Conservation (phyloP, 2,888 invertebrate genomes). For the Punctoribates punctum region DNA sequence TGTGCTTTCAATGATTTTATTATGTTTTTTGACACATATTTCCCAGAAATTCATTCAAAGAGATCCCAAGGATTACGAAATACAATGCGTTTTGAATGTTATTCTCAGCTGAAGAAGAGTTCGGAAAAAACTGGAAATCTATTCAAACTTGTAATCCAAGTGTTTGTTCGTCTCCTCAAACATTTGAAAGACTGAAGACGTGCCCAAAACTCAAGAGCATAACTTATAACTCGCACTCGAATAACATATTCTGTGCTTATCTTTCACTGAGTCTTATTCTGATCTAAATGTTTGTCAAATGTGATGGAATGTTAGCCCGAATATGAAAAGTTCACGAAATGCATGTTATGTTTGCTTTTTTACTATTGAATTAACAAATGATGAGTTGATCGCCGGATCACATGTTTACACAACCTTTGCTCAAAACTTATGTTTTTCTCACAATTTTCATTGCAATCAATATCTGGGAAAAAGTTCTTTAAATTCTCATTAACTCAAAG, state of each 20-base stretch:
- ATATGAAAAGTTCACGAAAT: background rate
- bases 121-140: background rate
- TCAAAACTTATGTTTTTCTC: no score
- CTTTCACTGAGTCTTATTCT: background rate
- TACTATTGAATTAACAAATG: slow-evolving; percentile 5
- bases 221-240: slow-evolving; percentile 1
- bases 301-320: background rate
- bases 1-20: background rate
- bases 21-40: background rate
- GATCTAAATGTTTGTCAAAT: background rate
- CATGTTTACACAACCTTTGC: no score
- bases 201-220: slow-evolving; percentile 28
- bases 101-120: background rate
- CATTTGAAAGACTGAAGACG: slow-evolving; percentile 19
- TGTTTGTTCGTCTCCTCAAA: background rate
- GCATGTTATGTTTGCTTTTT: background rate
- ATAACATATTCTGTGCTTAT: background rate
- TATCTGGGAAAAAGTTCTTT: no score
- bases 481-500: no score
- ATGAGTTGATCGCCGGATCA: background rate
- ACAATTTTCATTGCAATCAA: no score
- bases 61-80: no score
- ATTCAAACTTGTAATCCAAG: background rate
- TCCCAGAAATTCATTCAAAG: background rate
- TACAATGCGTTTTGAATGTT: background rate